Evolutionary conservation across 2,888 invertebrate species (phyloP), one percentile per base, ranked within the genome.

Genomic region (Caenorhabditis zanzibari): DNA sequence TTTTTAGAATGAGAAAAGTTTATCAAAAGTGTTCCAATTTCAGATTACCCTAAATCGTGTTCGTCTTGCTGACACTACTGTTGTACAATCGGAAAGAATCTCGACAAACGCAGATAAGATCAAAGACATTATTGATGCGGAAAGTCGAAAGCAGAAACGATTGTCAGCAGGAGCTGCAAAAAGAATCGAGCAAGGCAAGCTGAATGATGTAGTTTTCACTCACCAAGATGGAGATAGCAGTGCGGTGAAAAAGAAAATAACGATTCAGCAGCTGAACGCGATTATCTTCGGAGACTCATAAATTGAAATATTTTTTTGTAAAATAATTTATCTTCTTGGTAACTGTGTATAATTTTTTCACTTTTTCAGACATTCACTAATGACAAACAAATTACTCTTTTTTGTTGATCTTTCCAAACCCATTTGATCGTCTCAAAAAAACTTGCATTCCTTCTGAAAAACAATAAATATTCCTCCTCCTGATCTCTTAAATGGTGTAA

Each of bases 201-300:
- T 79, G 19, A 54, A 63, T 14, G 82, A 83, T 54, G 63, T 83
- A 0, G 24, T 35, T 3, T 83, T 83, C 32, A 28, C 9, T 5
- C 74, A 79, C 44, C 74, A 79, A 19, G 83, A 75, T 10, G 83
- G 83, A n/a, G 83, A 83, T 35, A 81, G 79, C 54, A 75, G 64
- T 63, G 87, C 87, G n/a, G 87, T 87, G n/a, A 84, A 84, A 61
- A 85, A 79, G 56, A 82, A 82, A 35, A 61, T 87, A 22, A 74
- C 85, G 3, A 54, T 87, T 58, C 76, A 82, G 12, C 72, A 82
- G 38, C 19, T 82, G 38, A 59, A 59, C 14, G 38, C 61, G 28
- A 63, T 82, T 3, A 41, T 82, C 14, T 82, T 82, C 41, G 76
- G 76, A 7, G 63, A 72, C n/a, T 68, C 66, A 0, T 81, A 44